These are phyloP conservation scores for Glossophaga mutica DNA, from an alignment of 2,797 vertebrate genomes.

Conservation along the genomic window DNA sequence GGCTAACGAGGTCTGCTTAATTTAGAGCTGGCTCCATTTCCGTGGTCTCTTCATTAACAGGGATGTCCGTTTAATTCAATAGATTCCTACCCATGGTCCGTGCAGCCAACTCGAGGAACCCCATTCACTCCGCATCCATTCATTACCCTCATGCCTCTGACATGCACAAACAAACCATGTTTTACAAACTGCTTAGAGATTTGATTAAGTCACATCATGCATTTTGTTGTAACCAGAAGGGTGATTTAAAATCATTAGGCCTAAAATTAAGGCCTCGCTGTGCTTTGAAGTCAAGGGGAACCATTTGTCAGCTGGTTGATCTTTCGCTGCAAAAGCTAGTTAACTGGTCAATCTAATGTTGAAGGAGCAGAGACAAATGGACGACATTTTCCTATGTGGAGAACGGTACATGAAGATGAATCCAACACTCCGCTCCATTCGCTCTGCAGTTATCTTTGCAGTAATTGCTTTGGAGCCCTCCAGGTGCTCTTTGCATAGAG, in stretches of 20 bases:
- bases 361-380: slow-evolving; percentile 79
- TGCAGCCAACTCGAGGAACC: not conserved
- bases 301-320: slow-evolving; percentile 78
- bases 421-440: slow-evolving; percentile 78
- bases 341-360: slow-evolving; percentile 80
- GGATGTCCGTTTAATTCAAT: slow-evolving; percentile 32
- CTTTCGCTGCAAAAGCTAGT: slow-evolving; percentile 78
- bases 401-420: slow-evolving; percentile 79
- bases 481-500: slow-evolving; percentile 75
- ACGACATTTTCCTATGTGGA: slow-evolving; percentile 72
- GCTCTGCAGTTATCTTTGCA: slow-evolving; percentile 74
- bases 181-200: slow-evolving; percentile 51
- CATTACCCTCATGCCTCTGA: not conserved
- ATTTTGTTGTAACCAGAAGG: slow-evolving; percentile 67
- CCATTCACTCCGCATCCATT: not conserved
- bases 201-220: slow-evolving; percentile 60
- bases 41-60: not conserved
- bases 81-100: not conserved
- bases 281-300: slow-evolving; percentile 77
- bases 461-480: slow-evolving; percentile 75
- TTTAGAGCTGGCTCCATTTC: slow-evolving; percentile 24
- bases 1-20: slow-evolving; percentile 45
- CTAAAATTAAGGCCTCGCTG: slow-evolving; percentile 62
- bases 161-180: slow-evolving; percentile 28
- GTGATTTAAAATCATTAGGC: slow-evolving; percentile 77